Conservation (phyloP, 1,140 invertebrate genomes). For the Ips typographus region DNA sequence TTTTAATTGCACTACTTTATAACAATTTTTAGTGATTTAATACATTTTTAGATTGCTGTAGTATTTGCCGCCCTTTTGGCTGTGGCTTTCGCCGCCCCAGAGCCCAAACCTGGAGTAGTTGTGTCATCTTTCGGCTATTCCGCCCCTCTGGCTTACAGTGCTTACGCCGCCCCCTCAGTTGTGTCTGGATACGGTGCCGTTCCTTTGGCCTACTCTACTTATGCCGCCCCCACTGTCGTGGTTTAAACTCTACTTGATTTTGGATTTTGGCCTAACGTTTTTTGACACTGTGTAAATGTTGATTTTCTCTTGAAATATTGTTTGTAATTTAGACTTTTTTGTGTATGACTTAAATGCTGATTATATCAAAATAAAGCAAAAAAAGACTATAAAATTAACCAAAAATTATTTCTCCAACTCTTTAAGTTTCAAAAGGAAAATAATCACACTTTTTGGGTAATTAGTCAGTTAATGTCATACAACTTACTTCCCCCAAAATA, state of each 20-base stretch:
- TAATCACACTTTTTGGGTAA: too few relatives aligned
- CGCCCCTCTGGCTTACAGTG: not conserved
- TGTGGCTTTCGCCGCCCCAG: constrained; percentile 9
- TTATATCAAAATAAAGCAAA: too few relatives aligned
- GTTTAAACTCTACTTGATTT: not conserved
- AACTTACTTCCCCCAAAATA: too few relatives aligned
- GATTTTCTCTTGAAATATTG: too few relatives aligned
- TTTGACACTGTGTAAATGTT: too few relatives aligned
- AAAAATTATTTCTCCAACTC: too few relatives aligned
- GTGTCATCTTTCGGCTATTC: not conserved
- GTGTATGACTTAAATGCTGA: too few relatives aligned
- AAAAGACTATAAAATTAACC: too few relatives aligned
- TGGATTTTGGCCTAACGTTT: too few relatives aligned
- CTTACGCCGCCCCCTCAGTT: constrained; percentile 5
- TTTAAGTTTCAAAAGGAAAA: too few relatives aligned
- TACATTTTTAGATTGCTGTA: not conserved
- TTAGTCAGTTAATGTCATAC: too few relatives aligned
- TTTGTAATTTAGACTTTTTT: too few relatives aligned
- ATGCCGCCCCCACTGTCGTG: not conserved
- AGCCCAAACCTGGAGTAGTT: not conserved
- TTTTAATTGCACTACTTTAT: not conserved
- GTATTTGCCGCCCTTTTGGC: constrained; percentile 9
- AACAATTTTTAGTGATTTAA: not conserved
- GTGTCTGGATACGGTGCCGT: constrained; percentile 1
- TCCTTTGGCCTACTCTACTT: constrained; percentile 4